Evolutionary conservation across 1,140 invertebrate species (phyloP).

Genomic region (Apis cerana): DNA sequence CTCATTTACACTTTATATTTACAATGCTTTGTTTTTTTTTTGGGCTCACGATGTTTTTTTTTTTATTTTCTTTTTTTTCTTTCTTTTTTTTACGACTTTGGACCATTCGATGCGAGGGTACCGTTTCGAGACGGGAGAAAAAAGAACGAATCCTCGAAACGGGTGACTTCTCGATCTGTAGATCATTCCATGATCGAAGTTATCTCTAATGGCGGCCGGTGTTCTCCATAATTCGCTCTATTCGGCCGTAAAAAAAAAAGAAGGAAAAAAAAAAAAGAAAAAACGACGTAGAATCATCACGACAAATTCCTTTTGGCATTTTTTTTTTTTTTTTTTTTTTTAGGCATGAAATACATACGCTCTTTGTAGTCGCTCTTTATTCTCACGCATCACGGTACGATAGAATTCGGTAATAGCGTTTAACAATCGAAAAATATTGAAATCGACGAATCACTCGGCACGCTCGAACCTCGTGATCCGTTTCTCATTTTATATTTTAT

Average conservation of each 20-base stretch:
- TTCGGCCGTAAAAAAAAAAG: slow-evolving; percentile 27
- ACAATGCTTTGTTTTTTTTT: slow-evolving; percentile 51
- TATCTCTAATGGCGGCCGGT: slow-evolving; percentile 34
- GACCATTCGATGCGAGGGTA: slow-evolving; percentile 51
- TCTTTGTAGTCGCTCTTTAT: background rate
- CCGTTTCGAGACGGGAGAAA: slow-evolving; percentile 18
- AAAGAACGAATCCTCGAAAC: slow-evolving; percentile 21
- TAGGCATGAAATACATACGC: slow-evolving; percentile 45
- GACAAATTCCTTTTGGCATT: slow-evolving; percentile 44
- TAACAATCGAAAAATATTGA: slow-evolving; percentile 69
- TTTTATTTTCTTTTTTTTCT: no score
- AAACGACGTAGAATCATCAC: slow-evolving; percentile 38
- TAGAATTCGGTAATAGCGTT: slow-evolving; percentile 62
- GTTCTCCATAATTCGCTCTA: slow-evolving; percentile 22
- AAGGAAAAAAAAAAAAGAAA: slow-evolving; percentile 41
- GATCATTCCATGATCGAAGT: slow-evolving; percentile 16
- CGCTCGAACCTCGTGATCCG: slow-evolving; percentile 21
- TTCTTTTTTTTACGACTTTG: slow-evolving; percentile 23
- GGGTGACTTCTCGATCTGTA: slow-evolving; percentile 36
- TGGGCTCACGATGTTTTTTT: background rate
- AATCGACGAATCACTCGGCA: slow-evolving; percentile 35
- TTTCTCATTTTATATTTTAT: slow-evolving; percentile 39
- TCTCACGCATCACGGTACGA: slow-evolving; percentile 34
- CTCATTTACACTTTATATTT: slow-evolving; percentile 49
- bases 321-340: no score